Evolutionary conservation across 2,888 invertebrate species (phyloP).

Genomic region (Eupithecia dodoneata): DNA sequence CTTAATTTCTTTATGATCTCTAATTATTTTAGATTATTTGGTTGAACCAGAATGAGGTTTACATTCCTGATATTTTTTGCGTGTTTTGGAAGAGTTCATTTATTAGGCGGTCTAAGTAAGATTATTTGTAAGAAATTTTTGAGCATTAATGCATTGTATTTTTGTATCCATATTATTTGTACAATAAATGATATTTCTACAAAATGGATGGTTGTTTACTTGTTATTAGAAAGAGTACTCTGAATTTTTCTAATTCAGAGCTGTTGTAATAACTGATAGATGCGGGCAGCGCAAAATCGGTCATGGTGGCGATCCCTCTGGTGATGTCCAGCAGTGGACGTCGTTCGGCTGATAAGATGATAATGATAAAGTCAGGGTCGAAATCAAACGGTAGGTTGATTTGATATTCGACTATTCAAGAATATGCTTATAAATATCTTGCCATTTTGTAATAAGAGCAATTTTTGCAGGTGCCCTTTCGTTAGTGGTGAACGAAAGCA

Average conservation of each 20-base stretch:
- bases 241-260: too few relatives aligned
- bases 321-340: neutral
- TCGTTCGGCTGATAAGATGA: neutral
- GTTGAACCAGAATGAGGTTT: slow-evolving; percentile 60
- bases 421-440: neutral
- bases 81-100: slow-evolving; percentile 39
- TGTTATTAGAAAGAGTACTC: neutral
- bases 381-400: neutral
- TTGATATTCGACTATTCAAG: neutral
- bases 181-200: slow-evolving; percentile 53
- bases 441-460: neutral
- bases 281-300: neutral
- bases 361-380: neutral
- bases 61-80: slow-evolving; percentile 64
- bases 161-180: slow-evolving; percentile 59
- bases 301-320: neutral
- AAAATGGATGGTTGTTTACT: neutral
- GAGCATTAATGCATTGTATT: slow-evolving; percentile 65
- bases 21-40: slow-evolving; percentile 53
- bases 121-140: slow-evolving; percentile 53
- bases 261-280: neutral
- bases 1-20: slow-evolving; percentile 57
- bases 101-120: slow-evolving; percentile 37
- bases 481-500: slow-evolving; percentile 72
- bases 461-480: slow-evolving; percentile 76